Conservation (phyloP, 2,888 invertebrate genomes). For the Phortica okadai region DNA sequence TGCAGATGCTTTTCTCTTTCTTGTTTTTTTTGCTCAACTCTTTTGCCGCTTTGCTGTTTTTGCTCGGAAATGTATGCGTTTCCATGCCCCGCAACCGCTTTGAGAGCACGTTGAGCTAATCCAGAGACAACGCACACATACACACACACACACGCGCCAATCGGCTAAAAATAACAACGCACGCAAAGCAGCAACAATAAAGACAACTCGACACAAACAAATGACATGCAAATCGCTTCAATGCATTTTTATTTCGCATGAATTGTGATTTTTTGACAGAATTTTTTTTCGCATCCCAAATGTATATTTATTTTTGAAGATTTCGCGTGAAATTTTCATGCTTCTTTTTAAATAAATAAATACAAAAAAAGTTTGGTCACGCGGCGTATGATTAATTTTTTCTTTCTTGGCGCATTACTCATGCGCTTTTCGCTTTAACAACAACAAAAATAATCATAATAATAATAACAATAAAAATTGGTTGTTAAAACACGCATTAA, state of each 20-base stretch:
- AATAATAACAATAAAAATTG: too few relatives aligned
- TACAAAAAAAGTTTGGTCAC: background rate
- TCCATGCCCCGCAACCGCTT: too few relatives aligned
- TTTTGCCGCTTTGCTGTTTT: background rate
- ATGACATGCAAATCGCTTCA: constrained; percentile 9
- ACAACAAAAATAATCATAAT: too few relatives aligned
- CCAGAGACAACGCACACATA: background rate
- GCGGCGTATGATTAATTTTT: constrained; percentile 1
- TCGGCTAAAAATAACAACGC: constrained; percentile 3
- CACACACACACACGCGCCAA: background rate
- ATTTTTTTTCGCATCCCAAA: constrained; percentile 44
- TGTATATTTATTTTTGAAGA: constrained; percentile 26
- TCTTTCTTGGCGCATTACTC: background rate
- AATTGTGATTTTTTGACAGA: background rate
- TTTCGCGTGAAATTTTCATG: constrained; percentile 56
- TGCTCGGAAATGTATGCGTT: background rate
- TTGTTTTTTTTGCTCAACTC: background rate
- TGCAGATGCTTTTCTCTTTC: background rate
- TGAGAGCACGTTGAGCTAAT: background rate
- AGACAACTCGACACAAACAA: background rate
- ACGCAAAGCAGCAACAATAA: background rate
- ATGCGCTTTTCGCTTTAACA: background rate
- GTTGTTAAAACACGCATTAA: background rate
- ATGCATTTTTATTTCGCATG: background rate
- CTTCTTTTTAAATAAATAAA: background rate